Percentiles rank a stretch among this genome's conserved stretches.
These are phyloP conservation scores for Molothrus ater DNA, from an alignment of 2,797 vertebrate species.

Conservation along the genomic window DNA sequence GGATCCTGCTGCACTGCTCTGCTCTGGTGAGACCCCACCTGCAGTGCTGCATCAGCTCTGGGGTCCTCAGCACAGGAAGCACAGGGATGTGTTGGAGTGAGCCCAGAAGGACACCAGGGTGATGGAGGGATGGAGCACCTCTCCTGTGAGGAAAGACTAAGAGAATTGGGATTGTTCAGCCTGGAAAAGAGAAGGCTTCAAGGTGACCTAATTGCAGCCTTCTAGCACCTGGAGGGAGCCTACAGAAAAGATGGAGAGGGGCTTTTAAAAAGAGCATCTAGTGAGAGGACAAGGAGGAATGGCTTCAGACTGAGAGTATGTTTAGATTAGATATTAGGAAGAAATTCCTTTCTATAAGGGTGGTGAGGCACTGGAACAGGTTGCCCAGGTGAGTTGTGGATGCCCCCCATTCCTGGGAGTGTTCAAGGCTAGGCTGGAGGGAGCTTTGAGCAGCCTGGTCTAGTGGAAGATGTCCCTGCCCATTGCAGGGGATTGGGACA, in stretches of 20 bases:
- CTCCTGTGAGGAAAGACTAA: background rate
- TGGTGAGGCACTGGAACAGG: background rate
- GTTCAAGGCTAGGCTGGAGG: background rate
- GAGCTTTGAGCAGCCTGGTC: background rate
- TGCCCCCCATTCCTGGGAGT: background rate
- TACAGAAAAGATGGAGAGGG: background rate
- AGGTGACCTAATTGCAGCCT: background rate
- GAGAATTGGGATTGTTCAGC: background rate
- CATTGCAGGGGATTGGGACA: rapidly evolving
- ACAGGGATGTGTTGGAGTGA: background rate
- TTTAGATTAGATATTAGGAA: background rate
- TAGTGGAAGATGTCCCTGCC: background rate
- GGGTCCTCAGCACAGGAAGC: background rate
- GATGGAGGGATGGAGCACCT: background rate
- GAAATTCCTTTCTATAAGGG: background rate
- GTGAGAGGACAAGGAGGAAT: background rate
- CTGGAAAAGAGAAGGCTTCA: background rate
- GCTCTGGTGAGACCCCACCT: background rate
- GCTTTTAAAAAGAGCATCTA: background rate
- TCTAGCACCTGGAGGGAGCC: background rate
- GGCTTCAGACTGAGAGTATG: background rate
- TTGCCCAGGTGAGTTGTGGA: background rate
- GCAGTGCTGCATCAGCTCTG: background rate
- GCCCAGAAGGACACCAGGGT: background rate
- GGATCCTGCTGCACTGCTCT: background rate